Conservation (phyloP, 2,888 invertebrate genomes). For the Hypomecis punctinalis region DNA sequence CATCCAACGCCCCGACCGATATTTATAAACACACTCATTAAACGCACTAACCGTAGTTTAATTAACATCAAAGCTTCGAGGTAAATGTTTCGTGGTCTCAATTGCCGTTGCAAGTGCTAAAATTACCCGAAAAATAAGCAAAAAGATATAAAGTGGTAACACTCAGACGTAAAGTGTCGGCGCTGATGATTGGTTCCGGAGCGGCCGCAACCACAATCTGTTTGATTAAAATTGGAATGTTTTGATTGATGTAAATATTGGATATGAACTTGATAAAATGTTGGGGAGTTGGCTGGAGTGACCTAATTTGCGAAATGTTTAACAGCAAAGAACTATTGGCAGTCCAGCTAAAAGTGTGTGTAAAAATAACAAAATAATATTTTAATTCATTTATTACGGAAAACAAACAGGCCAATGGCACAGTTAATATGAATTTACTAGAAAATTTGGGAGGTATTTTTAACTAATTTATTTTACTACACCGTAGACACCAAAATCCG, state of each 20-base stretch:
- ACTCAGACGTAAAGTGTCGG: slow-evolving; percentile 26
- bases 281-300: not conserved
- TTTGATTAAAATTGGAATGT: slow-evolving; percentile 16
- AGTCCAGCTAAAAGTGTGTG: no score
- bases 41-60: slow-evolving; percentile 53
- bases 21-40: slow-evolving; percentile 45
- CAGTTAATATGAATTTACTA: no score
- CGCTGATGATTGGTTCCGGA: slow-evolving; percentile 29
- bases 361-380: no score
- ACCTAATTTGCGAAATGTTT: not conserved
- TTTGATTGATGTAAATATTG: slow-evolving; percentile 18
- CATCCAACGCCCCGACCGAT: slow-evolving; percentile 48
- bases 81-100: slow-evolving; percentile 61
- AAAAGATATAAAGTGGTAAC: slow-evolving; percentile 35
- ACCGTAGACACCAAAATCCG: no score
- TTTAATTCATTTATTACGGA: no score
- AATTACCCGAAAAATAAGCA: slow-evolving; percentile 42
- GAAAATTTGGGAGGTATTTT: no score
- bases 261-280: slow-evolving; percentile 2
- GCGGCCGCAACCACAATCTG: slow-evolving; percentile 20
- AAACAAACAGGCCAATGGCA: no score
- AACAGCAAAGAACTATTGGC: no score
- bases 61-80: slow-evolving; percentile 68
- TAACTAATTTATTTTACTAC: no score
- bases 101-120: slow-evolving; percentile 49